Evolutionary conservation across 2,113 vertebrate genomes (phyloP).

Genomic region (Chinchilla lanigera): DNA sequence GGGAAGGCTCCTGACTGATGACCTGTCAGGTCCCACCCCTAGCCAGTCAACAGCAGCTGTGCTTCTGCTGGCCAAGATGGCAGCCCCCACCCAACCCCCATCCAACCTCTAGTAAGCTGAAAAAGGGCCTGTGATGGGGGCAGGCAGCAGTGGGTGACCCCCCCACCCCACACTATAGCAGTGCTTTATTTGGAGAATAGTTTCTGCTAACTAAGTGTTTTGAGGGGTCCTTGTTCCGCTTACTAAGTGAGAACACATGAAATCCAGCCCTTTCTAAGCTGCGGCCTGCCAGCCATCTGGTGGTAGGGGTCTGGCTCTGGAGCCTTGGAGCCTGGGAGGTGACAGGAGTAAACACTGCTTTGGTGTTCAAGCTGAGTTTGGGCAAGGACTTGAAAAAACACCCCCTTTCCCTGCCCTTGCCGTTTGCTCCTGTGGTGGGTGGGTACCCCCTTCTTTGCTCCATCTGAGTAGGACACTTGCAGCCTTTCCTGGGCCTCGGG

Average conservation of each 20-base stretch:
- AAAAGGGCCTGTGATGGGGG: fast-evolving
- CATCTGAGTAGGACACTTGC: fast-evolving
- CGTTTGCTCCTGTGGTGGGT: not conserved
- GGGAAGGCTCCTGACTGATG: not conserved
- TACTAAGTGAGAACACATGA: not conserved
- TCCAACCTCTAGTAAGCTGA: no score
- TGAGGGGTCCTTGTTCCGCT: not conserved
- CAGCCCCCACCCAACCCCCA: no score
- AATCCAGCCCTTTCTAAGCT: no score
- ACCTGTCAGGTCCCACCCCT: not conserved
- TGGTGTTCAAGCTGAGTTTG: not conserved
- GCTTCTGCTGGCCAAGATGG: not conserved
- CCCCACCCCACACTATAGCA: fast-evolving
- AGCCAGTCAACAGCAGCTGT: fast-evolving
- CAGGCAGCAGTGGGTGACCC: fast-evolving
- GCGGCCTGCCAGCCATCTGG: fast-evolving
- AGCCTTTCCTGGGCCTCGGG: no score
- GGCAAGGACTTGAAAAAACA: not conserved
- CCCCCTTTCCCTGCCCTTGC: no score
- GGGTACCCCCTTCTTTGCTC: fast-evolving
- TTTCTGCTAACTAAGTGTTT: not conserved
- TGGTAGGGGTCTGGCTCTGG: fast-evolving
- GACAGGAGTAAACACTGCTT: fast-evolving
- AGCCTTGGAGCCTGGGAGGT: not conserved
- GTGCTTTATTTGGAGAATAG: not conserved